Base-by-base conservation (phyloP, 2,113 vertebrate species). In the Gorsachius goisagi region DNA sequence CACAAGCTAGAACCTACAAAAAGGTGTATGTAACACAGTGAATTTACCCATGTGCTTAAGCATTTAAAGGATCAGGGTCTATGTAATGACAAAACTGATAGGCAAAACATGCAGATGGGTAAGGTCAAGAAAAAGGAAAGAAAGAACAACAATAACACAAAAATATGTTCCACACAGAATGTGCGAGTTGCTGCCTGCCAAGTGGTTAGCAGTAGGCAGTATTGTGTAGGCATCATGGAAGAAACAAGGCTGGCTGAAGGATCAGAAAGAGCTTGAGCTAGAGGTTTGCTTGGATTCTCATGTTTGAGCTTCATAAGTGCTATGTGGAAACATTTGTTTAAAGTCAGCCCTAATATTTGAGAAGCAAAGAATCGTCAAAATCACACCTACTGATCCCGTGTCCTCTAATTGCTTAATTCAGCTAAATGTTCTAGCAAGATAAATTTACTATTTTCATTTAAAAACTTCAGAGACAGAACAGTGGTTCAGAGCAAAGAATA, bases 81-180 rank as follows among this genome's bases (percentile, higher is more conserved):
- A 60, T 76, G 69, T 93, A 91, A 72, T 94, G 88, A 85, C 35
- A 92, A 82, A 86, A 72, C 66, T 32, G 86, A 55, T 55, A 96
- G 97, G 41, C 95, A 96, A 96, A 97, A 96, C 90, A 97, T 32
- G 32, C 95, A 97, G 94, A 95, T 93, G 95, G 95, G 19, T 90
- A 82, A 89, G 96, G 96, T 96, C 90, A 92, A 87, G 76, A 68
- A 93, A 85, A 64, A 89, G 79, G 79, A 94, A 94, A 41, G 79
- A 59, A 93, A 66, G 59, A 86, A 75, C 76, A 90, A 60, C 77
- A 94, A 26, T 14, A 92, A 27, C 58, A 76, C 49, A 58, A 45
- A 96, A 96, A 96, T 94, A 92, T 93, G 90, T 94, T 96, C 49
- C 66, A 49, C 49, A 85, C 93, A 97, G 95, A 92, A 92, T 81